Evolutionary conservation across 2,113 vertebrate species (phyloP), one percentile per base, ranked within the genome.

Genomic region (Rhinogobius similis): DNA sequence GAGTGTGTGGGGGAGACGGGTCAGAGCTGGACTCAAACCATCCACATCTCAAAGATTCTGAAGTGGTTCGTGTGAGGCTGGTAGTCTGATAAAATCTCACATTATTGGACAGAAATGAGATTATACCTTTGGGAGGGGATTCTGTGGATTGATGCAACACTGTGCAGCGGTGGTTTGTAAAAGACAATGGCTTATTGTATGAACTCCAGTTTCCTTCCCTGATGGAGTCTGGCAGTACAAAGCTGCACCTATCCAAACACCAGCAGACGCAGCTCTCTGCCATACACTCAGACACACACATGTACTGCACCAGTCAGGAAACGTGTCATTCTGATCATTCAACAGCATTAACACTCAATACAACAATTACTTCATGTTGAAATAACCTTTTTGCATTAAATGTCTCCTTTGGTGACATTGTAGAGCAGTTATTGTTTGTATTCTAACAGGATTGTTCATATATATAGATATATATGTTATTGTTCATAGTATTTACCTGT

Each of bases 201-300:
- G 90, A 91, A 93, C 90, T 93, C 90, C 88, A 83, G 88, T 93
- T 94, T 93, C 92, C 92, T 94, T 94, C 92, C 93, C 91, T 92
- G 92, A 94, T 93, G 91, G 92, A 93, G 91, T 93, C 86, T 82
- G 80, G 89, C 46, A 2, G 46, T n/a, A 21, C 46, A 50, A 21
- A 50, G 5, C 43, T 46, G 43, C 90, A 92, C 89, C 63, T 94
- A 94, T 92, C 88, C 92, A 95, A 95, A 95, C 93, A 94, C 46
- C 46, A n/a, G 18, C 46, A 48, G 7, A 9, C 20, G n/a, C 7
- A 50, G 46, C 55, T 32, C 61, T 65, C 23, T 76, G 82, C 82
- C 73, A 84, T 81, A 86, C 83, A 86, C 61, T 80, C 75, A 76
- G 32, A 89, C n/a, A n/a, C n/a, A n/a, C n/a, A 81, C 84, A 88